These are phyloP conservation scores for Heliothis subflexa DNA, from an alignment of 1,140 invertebrate genomes.

Conservation along the genomic window DNA sequence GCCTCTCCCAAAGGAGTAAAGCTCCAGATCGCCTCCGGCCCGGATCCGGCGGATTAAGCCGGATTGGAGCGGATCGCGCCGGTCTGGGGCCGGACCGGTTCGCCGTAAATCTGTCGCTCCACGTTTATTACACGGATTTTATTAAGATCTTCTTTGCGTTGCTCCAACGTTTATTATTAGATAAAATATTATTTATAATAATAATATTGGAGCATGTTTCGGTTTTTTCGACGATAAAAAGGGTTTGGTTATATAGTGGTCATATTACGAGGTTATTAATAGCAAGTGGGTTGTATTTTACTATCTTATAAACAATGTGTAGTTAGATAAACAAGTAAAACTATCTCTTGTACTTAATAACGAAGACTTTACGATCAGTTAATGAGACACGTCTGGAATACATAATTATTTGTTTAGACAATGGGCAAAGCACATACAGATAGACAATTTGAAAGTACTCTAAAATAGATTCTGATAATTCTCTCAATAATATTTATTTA, in stretches of 20 bases:
- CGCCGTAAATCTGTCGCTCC: conserved; percentile 53
- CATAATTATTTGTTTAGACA: no score
- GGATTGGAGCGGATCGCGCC: conserved; percentile 46
- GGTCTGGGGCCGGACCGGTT: conserved; percentile 36
- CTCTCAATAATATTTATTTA: no score
- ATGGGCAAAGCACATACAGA: no score
- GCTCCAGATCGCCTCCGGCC: conserved; percentile 33
- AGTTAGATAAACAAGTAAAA: not conserved
- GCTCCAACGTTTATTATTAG: conserved; percentile 41
- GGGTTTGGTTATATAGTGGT: conserved; percentile 38
- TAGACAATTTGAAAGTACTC: no score
- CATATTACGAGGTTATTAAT: conserved; percentile 24
- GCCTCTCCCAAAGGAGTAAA: conserved; percentile 41
- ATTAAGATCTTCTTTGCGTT: conserved; percentile 46
- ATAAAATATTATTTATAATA: conserved; percentile 45
- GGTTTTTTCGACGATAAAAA: conserved; percentile 40
- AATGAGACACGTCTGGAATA: not conserved
- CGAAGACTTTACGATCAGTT: not conserved
- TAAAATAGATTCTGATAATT: no score
- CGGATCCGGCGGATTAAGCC: conserved; percentile 38
- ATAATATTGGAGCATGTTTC: conserved; percentile 40
- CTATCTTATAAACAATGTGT: not conserved
- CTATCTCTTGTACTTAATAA: not conserved
- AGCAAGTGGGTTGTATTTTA: conserved; percentile 1
- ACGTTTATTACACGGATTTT: conserved; percentile 53